A percentile compares a stretch with the other conserved stretches of the same genome.
phyloP scores from a whole-genome alignment of 2,888 invertebrate species.

The Spisula solida region DNA sequence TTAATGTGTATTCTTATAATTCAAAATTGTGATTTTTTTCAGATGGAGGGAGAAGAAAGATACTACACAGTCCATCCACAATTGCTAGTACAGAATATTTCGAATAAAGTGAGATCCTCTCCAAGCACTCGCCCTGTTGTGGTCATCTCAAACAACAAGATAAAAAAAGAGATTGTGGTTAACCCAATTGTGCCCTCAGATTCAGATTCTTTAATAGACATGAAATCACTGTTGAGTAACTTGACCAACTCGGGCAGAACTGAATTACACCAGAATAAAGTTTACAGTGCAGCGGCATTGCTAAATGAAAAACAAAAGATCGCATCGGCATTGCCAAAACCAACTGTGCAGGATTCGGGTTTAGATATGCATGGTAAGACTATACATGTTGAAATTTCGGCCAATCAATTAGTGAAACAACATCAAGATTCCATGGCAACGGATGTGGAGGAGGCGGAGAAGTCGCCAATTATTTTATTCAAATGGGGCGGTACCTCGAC shows the following conservation, averaged over 20 bases:
- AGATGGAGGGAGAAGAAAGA: not conserved
- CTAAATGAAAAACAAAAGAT: not conserved
- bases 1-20: not conserved
- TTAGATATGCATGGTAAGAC: not conserved
- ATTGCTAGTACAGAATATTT: not conserved
- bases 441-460: not conserved
- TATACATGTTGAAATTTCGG: not conserved
- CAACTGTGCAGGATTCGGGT: not conserved
- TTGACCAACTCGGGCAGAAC: not conserved
- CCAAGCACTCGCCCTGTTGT: not conserved
- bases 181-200: not conserved
- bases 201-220: not conserved
- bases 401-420: not conserved
- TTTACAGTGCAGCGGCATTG: not conserved
- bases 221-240: not conserved
- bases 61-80: not conserved
- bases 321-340: not conserved
- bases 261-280: not conserved
- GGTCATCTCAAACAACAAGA: not conserved
- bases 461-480: slow-evolving; percentile 54
- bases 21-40: not conserved
- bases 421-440: not conserved
- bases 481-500: slow-evolving; percentile 62
- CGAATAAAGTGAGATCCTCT: not conserved
- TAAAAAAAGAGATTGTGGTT: not conserved